phyloP scores from a whole-genome alignment of 2,113 vertebrate genomes.

The Myrmecobius fasciatus region DNA sequence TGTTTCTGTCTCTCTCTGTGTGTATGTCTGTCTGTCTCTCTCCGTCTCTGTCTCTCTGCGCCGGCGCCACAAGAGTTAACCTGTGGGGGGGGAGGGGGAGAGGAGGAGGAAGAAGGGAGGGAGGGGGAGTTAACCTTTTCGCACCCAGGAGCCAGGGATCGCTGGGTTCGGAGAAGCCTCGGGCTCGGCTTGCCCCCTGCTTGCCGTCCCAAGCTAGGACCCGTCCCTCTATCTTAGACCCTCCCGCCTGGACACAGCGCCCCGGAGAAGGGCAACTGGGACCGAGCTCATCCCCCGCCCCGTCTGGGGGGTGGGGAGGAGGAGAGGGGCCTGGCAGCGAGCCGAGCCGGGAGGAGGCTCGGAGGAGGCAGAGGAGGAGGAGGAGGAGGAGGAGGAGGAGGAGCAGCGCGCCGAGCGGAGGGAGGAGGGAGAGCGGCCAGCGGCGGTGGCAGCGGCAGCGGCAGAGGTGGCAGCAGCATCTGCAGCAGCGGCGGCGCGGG shows the following conservation, averaged over 20 bases:
- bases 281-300: not conserved
- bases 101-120: not conserved
- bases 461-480: not conserved
- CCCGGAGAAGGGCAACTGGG: not conserved
- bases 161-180: constrained; percentile 26
- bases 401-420: constrained; percentile 71
- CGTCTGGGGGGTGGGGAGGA: not conserved
- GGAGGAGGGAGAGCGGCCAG: constrained; percentile 59
- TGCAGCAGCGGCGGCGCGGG: no score
- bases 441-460: constrained; percentile 59
- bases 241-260: not conserved
- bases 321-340: constrained; percentile 77
- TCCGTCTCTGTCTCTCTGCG: no score
- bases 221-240: not conserved
- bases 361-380: constrained; percentile 71
- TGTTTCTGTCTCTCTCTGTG: no score
- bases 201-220: constrained; percentile 63
- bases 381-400: constrained; percentile 79
- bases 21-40: no score
- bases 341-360: constrained; percentile 68
- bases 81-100: not conserved
- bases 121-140: constrained; percentile 72
- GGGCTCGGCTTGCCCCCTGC: constrained; percentile 66
- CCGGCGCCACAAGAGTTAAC: constrained; percentile 70
- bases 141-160: constrained; percentile 55